Evolutionary conservation across 1,140 invertebrate genomes (phyloP).

Genomic region (Hycleus cichorii): DNA sequence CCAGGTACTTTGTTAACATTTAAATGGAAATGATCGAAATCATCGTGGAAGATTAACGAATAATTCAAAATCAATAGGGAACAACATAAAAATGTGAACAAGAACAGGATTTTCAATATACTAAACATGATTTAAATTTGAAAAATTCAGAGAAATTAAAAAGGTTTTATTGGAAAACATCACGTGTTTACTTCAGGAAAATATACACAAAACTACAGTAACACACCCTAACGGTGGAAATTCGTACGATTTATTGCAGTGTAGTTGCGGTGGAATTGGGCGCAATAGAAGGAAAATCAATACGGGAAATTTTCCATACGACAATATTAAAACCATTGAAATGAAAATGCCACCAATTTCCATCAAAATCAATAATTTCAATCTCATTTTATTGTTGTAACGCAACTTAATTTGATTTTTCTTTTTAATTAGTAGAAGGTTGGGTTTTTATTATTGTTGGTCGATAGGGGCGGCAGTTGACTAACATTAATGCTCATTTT

Average conservation of each 20-base stretch:
- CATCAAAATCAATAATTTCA: no score
- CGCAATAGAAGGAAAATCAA: neutral
- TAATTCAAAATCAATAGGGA: neutral
- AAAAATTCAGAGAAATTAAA: neutral
- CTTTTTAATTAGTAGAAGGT: no score
- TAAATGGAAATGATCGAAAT: conserved; percentile 5
- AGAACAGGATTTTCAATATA: neutral
- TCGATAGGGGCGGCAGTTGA: no score
- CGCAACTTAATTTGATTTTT: no score
- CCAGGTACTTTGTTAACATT: conserved; percentile 36
- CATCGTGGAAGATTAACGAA: conserved; percentile 3
- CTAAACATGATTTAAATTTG: neutral
- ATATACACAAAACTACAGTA: neutral
- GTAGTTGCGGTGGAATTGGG: conserved; percentile 8
- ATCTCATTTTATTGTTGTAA: no score
- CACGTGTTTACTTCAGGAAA: conserved; percentile 1
- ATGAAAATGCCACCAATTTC: no score
- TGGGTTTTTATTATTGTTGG: no score
- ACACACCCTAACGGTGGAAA: conserved; percentile 11
- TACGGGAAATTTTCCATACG: no score
- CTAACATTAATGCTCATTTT: no score
- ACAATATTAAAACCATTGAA: no score
- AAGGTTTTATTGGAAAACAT: neutral
- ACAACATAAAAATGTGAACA: no score
- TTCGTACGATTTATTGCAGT: conserved; percentile 6